Percentiles rank a stretch among this genome's conserved stretches.
Evolutionary conservation across 2,888 invertebrate genomes (phyloP).

Genomic region (Amphiduros pacificus): DNA sequence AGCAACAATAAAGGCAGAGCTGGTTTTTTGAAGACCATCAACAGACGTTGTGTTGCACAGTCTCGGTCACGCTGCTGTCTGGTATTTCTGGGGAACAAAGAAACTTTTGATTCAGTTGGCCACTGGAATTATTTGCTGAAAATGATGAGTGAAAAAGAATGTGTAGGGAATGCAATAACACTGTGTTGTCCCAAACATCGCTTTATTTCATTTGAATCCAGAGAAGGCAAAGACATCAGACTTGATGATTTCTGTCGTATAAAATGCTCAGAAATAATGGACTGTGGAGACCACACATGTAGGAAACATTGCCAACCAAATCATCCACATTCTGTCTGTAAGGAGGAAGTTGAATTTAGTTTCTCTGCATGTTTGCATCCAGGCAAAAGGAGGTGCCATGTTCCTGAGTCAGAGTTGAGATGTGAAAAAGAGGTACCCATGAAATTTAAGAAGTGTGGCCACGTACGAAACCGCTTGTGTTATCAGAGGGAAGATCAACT

Average conservation of each 20-base stretch:
- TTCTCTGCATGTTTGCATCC: slow-evolving; percentile 19
- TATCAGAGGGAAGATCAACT: too few relatives aligned
- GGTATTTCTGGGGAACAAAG: slow-evolving; percentile 25
- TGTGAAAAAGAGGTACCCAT: too few relatives aligned
- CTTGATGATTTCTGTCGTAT: slow-evolving; percentile 13
- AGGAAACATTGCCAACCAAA: slow-evolving; percentile 13
- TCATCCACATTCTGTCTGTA: slow-evolving; percentile 12
- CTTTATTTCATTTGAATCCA: too few relatives aligned
- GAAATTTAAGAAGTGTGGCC: too few relatives aligned
- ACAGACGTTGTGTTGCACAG: slow-evolving; percentile 52
- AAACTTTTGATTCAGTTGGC: too few relatives aligned
- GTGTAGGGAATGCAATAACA: too few relatives aligned
- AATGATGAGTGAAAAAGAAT: too few relatives aligned
- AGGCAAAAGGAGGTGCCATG: slow-evolving; percentile 13
- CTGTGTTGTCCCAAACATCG: too few relatives aligned
- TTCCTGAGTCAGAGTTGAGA: not conserved
- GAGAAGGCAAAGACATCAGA: slow-evolving; percentile 18
- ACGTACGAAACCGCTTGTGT: too few relatives aligned
- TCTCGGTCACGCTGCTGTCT: slow-evolving; percentile 29
- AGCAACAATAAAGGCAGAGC: slow-evolving; percentile 39
- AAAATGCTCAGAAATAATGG: slow-evolving; percentile 8
- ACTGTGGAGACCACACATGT: slow-evolving; percentile 18
- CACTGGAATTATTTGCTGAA: too few relatives aligned
- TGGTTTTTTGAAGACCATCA: slow-evolving; percentile 49
- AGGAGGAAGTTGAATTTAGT: slow-evolving; percentile 10